A percentile compares a stretch with the other conserved stretches of the same genome.
These are phyloP conservation scores for Megaptera novaeangliae DNA, from an alignment of 2,113 vertebrate genomes.

Conservation along the genomic window DNA sequence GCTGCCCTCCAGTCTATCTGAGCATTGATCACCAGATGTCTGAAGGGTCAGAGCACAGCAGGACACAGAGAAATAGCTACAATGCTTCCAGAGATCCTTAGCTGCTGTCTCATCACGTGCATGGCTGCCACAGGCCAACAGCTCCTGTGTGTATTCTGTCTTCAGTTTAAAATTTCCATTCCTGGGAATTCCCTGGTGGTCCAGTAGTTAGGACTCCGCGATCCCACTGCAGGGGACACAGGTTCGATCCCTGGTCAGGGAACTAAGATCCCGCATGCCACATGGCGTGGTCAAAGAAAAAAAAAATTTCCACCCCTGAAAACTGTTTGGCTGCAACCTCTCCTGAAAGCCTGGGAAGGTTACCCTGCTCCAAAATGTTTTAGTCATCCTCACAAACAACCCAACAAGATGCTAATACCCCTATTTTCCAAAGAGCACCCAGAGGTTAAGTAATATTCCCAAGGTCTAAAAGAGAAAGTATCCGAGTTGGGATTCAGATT, in stretches of 20 bases:
- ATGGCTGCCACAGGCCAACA: background rate
- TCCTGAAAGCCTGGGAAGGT: background rate
- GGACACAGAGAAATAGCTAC: background rate
- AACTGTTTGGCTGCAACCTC: background rate
- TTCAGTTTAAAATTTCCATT: background rate
- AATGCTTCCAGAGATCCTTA: too few species aligned
- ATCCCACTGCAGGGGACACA: too few species aligned
- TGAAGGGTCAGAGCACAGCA: background rate
- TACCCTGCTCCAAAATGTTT: background rate
- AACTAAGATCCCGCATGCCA: too few species aligned
- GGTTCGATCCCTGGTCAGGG: too few species aligned
- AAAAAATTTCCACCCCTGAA: background rate
- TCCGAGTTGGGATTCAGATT: background rate
- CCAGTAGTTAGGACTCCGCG: too few species aligned
- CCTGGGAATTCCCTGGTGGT: background rate
- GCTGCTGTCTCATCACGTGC: accelerated
- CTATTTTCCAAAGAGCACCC: background rate
- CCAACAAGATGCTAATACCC: background rate
- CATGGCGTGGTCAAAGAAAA: too few species aligned
- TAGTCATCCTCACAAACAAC: background rate
- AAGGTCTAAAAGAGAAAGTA: background rate
- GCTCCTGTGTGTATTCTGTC: background rate
- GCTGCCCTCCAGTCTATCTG: background rate
- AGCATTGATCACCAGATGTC: background rate
- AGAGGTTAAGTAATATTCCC: background rate